phyloP scores from a whole-genome alignment of 2,888 invertebrate genomes.

The Agonum fuliginosum region DNA sequence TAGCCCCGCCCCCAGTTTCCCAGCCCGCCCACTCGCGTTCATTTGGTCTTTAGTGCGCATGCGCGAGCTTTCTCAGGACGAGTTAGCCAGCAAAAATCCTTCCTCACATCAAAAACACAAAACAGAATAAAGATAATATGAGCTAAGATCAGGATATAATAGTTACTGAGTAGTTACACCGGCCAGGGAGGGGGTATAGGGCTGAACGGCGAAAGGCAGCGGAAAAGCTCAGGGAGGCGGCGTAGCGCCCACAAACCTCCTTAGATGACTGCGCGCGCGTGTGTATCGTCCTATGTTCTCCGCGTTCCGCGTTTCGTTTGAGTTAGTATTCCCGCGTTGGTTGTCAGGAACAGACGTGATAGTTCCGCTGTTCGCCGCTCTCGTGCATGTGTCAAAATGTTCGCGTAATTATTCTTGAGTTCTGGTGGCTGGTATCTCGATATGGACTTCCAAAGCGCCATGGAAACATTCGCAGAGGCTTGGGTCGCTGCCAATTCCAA shows the following conservation, averaged over 20 bases:
- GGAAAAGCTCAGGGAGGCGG: no score
- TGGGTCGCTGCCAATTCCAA: slow-evolving; percentile 95
- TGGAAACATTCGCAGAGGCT: slow-evolving; percentile 98
- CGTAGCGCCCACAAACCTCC: not conserved
- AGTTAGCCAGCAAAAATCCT: no score
- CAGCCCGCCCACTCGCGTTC: slow-evolving; percentile 69
- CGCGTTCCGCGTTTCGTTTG: not conserved
- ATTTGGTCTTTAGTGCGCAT: slow-evolving; percentile 65
- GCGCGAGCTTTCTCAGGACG: no score
- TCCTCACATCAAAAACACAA: no score
- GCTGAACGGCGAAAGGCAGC: no score
- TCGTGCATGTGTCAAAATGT: slow-evolving; percentile 52
- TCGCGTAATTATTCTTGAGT: slow-evolving; percentile 65
- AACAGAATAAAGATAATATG: no score
- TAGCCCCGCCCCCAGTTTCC: slow-evolving; percentile 69
- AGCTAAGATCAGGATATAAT: no score
- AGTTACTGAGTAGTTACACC: no score
- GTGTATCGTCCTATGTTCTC: no score
- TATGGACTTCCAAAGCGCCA: slow-evolving; percentile 99
- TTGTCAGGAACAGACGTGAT: not conserved
- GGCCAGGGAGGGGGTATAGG: no score
- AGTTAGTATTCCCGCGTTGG: not conserved
- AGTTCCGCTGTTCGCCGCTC: slow-evolving; percentile 24
- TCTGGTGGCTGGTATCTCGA: slow-evolving; percentile 52
- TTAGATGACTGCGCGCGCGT: not conserved